phyloP scores from a whole-genome alignment of 2,113 vertebrate species.

The Trematocara stigmaticum region DNA sequence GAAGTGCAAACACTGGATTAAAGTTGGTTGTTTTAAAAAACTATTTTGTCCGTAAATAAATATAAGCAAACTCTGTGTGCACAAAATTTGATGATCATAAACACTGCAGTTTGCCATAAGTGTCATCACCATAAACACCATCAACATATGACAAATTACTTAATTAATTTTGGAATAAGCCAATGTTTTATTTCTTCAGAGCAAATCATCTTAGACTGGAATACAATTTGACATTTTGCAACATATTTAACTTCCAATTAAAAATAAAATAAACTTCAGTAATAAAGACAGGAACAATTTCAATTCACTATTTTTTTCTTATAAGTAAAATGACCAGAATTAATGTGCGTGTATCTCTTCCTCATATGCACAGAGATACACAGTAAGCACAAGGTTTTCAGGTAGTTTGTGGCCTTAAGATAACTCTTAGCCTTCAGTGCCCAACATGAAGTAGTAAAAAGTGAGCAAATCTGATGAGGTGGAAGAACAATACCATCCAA shows the following conservation, averaged over 20 bases:
- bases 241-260: background rate
- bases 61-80: background rate
- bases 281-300: background rate
- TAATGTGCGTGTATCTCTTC: fast-evolving
- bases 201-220: background rate
- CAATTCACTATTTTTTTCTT: fast-evolving
- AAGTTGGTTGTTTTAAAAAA: background rate
- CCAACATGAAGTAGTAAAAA: background rate
- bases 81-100: background rate
- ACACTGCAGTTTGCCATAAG: background rate
- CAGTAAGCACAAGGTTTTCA: background rate
- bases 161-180: background rate
- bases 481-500: background rate
- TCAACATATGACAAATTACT: background rate
- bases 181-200: background rate
- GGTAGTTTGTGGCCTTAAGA: background rate
- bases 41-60: background rate
- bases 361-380: background rate
- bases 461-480: background rate
- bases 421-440: background rate
- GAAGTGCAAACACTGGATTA: background rate
- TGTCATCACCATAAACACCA: background rate
- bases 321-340: background rate
- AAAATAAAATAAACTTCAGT: background rate
- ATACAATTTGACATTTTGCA: background rate